phyloP scores from a whole-genome alignment of 2,113 vertebrate genomes.

The Festucalex cinctus region DNA sequence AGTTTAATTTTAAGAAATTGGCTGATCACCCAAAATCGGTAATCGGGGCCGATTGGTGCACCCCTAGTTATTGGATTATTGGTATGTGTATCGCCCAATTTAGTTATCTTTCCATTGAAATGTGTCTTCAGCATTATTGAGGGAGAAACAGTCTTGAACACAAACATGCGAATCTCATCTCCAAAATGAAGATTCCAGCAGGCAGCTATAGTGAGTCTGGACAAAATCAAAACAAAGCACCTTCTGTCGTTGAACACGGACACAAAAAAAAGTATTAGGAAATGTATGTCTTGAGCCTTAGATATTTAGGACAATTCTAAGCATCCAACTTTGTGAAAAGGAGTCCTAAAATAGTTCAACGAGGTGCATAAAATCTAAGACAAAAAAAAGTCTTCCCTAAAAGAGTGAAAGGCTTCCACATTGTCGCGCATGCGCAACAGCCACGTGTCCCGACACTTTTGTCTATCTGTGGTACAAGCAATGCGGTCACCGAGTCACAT shows the following conservation, averaged over 20 bases:
- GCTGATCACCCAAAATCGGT: too few relatives aligned
- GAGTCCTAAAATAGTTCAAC: neutral
- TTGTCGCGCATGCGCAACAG: neutral
- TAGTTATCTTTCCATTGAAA: slow-evolving; percentile 62
- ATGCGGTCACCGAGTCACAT: neutral
- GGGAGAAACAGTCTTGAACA: slow-evolving; percentile 26
- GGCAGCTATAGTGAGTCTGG: slow-evolving; percentile 59
- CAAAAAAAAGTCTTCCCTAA: too few relatives aligned
- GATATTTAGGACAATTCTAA: neutral
- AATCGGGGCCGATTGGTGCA: too few relatives aligned
- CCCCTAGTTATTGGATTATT: slow-evolving; percentile 42
- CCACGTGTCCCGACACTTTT: neutral
- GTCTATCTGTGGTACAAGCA: slow-evolving; percentile 2
- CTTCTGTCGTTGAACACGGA: slow-evolving; percentile 48
- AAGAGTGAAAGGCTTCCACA: neutral
- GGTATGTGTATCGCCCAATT: slow-evolving; percentile 35
- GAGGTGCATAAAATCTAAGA: neutral
- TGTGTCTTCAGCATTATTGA: slow-evolving; percentile 49
- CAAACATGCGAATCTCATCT: neutral
- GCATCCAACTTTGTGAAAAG: neutral
- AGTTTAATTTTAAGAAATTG: too few relatives aligned
- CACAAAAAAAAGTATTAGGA: neutral
- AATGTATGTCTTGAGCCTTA: too few relatives aligned
- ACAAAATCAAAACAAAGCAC: slow-evolving; percentile 47
- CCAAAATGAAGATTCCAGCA: slow-evolving; percentile 47